These are phyloP conservation scores for Motacilla alba DNA, from an alignment of 2,113 vertebrate genomes.

Conservation along the genomic window DNA sequence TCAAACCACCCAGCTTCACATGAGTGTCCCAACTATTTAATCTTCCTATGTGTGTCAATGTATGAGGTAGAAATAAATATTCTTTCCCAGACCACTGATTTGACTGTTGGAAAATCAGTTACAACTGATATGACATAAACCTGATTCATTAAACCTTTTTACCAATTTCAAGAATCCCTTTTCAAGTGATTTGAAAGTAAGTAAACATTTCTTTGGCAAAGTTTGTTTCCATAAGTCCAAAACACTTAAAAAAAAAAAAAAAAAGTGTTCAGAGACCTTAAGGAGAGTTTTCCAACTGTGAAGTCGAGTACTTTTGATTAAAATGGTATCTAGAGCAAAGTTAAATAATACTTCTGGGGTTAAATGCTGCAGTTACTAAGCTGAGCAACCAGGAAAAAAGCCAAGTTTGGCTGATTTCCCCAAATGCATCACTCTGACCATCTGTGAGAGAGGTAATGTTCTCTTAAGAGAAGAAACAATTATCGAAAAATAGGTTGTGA, in stretches of 20 bases:
- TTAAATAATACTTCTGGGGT: slow-evolving; percentile 67
- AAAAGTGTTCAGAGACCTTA: not conserved
- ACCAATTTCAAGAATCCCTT: not conserved
- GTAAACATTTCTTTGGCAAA: not conserved
- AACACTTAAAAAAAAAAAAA: not conserved
- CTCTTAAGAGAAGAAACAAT: slow-evolving; percentile 74
- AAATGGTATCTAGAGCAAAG: slow-evolving; percentile 60
- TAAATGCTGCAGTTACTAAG: slow-evolving; percentile 51
- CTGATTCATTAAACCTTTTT: not conserved
- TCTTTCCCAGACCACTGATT: not conserved
- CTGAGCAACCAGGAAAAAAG: slow-evolving; percentile 64
- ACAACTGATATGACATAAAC: not conserved
- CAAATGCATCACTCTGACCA: slow-evolving; percentile 70
- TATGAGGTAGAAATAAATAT: not conserved
- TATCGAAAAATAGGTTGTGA: slow-evolving; percentile 36
- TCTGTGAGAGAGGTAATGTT: slow-evolving; percentile 72
- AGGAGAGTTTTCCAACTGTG: slow-evolving; percentile 46
- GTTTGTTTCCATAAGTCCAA: not conserved
- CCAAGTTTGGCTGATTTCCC: slow-evolving; percentile 73
- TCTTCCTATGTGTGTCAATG: not conserved
- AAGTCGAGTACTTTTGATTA: slow-evolving; percentile 57
- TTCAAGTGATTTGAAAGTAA: not conserved
- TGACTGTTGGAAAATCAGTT: not conserved
- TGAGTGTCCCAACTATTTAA: not conserved
- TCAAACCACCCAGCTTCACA: not conserved